Evolutionary conservation across 2,113 vertebrate species (phyloP).

Genomic region (Cricetomys ansorgei): DNA sequence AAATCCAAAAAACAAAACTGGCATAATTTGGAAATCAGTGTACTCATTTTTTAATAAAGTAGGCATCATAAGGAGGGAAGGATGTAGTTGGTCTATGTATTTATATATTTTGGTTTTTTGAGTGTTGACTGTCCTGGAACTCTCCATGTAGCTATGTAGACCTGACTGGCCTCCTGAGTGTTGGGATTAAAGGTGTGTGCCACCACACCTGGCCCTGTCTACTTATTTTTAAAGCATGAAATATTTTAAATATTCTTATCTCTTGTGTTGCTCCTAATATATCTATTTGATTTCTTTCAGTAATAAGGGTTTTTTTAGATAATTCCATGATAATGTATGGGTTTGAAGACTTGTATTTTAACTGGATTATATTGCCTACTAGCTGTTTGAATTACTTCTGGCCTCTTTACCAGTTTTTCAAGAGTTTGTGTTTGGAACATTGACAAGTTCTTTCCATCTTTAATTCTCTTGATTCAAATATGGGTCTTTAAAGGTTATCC

Average conservation of each 20-base stretch:
- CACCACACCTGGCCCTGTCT: neutral
- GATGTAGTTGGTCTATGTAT: neutral
- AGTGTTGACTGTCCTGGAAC: neutral
- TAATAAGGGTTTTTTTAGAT: neutral
- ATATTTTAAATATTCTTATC: conserved; percentile 12
- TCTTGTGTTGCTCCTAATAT: neutral
- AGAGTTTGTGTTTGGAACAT: conserved; percentile 28
- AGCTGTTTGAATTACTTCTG: neutral
- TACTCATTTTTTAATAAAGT: conserved; percentile 23
- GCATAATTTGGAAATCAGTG: conserved; percentile 47
- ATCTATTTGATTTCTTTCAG: conserved; percentile 11
- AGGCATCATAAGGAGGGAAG: neutral
- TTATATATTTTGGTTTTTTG: neutral
- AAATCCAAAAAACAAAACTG: neutral
- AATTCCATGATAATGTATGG: neutral
- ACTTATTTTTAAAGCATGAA: neutral
- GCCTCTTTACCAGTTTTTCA: neutral
- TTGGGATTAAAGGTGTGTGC: neutral
- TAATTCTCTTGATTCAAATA: conserved; percentile 8
- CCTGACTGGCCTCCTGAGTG: neutral
- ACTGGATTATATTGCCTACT: neutral
- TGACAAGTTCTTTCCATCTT: conserved; percentile 1
- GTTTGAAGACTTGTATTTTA: conserved; percentile 33
- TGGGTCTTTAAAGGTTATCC: neutral
- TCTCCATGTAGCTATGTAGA: neutral